Percentiles rank a stretch among this genome's conserved stretches.
phyloP scores from a whole-genome alignment of 1,140 invertebrate genomes.

The Aricia agestis region DNA sequence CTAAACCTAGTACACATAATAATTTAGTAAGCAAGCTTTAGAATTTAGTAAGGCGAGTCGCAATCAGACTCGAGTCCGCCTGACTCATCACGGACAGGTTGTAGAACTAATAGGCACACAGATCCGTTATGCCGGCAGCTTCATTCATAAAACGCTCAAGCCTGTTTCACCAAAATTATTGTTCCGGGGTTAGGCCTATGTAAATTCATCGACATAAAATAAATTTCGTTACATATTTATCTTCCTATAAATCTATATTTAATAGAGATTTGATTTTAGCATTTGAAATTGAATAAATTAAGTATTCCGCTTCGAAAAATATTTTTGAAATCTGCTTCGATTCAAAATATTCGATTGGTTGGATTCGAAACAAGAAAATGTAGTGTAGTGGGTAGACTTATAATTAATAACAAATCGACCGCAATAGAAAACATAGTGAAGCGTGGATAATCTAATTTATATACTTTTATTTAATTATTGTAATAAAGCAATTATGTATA shows the following conservation, averaged over 20 bases:
- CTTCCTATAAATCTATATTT: neutral
- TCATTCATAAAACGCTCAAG: neutral
- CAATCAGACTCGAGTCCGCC: neutral
- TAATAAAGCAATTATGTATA: slow-evolving; percentile 1
- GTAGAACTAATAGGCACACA: neutral
- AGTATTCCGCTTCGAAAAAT: neutral
- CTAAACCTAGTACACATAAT: neutral
- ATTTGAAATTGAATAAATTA: too few relatives aligned
- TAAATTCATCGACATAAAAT: neutral
- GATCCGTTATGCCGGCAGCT: neutral
- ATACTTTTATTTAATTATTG: neutral
- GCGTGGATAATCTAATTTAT: neutral
- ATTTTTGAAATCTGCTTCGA: too few relatives aligned
- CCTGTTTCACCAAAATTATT: neutral
- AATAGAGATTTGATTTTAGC: neutral
- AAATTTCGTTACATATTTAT: neutral
- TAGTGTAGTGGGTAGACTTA: neutral
- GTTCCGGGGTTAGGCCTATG: neutral
- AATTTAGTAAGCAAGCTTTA: neutral
- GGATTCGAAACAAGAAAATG: neutral
- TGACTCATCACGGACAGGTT: neutral
- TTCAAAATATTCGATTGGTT: too few relatives aligned
- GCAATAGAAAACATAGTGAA: neutral
- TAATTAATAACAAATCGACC: neutral
- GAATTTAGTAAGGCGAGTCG: neutral